phyloP scores from a whole-genome alignment of 2,113 vertebrate genomes.

The Entelurus aequoreus region DNA sequence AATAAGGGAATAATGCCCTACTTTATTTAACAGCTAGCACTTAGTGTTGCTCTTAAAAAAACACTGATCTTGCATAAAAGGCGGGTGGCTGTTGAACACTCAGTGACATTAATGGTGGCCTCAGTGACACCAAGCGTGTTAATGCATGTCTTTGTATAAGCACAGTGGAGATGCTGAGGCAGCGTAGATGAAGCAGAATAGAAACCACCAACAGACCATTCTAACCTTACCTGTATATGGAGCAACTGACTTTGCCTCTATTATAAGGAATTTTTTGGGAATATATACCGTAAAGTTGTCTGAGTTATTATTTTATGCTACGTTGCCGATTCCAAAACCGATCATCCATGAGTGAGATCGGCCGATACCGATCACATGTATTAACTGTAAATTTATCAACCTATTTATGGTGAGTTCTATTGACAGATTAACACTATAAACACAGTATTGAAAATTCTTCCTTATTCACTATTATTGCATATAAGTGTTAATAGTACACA shows the following conservation, averaged over 20 bases:
- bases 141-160: slow-evolving; percentile 36
- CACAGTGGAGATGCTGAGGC: slow-evolving; percentile 49
- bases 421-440: too few relatives aligned
- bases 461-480: too few relatives aligned
- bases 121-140: slow-evolving; percentile 1
- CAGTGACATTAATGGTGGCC: slow-evolving; percentile 3
- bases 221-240: slow-evolving; percentile 1
- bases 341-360: not conserved
- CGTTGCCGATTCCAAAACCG: too few relatives aligned
- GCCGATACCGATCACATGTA: not conserved
- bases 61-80: slow-evolving; percentile 15
- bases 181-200: slow-evolving; percentile 49
- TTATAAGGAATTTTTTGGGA: not conserved
- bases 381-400: too few relatives aligned
- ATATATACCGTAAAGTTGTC: too few relatives aligned
- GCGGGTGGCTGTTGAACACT: slow-evolving; percentile 21
- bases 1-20: not conserved
- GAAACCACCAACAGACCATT: slow-evolving; percentile 37
- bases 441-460: too few relatives aligned
- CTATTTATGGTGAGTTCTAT: too few relatives aligned
- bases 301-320: too few relatives aligned
- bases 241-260: slow-evolving; percentile 3
- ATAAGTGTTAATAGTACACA: too few relatives aligned
- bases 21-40: not conserved
- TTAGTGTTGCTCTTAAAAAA: slow-evolving; percentile 1